phyloP scores from a whole-genome alignment of 2,113 vertebrate genomes.

The Cinclus mexicanus region DNA sequence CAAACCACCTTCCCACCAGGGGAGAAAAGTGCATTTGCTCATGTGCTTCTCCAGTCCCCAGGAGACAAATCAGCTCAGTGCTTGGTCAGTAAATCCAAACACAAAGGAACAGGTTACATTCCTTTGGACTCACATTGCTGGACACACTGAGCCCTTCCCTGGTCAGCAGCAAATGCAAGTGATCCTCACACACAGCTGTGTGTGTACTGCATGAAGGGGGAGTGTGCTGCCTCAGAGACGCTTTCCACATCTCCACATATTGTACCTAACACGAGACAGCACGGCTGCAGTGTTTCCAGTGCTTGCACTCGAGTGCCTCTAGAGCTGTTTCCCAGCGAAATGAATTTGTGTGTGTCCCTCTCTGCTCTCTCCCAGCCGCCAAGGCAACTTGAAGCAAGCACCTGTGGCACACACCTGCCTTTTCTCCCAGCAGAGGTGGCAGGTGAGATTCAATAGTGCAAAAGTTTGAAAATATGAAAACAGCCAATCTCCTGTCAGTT shows the following conservation, averaged over 20 bases:
- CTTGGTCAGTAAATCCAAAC: neutral
- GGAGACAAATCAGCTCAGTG: neutral
- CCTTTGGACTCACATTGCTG: neutral
- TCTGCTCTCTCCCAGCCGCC: neutral
- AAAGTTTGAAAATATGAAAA: neutral
- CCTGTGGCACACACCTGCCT: neutral
- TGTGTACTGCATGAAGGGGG: neutral
- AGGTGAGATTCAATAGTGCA: neutral
- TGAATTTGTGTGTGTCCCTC: neutral
- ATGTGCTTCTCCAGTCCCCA: neutral
- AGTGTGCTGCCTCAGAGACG: neutral
- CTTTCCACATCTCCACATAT: neutral
- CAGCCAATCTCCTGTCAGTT: neutral
- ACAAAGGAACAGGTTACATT: neutral
- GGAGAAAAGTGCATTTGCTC: neutral
- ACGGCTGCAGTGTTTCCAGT: neutral
- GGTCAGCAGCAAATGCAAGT: neutral
- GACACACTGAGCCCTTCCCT: neutral
- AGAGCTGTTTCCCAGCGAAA: neutral
- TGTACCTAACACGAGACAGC: neutral
- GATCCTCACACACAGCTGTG: neutral
- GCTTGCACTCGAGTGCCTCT: constrained; percentile 49
- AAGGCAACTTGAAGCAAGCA: neutral
- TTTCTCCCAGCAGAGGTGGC: neutral
- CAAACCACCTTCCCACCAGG: constrained; percentile 3